Base-by-base conservation (phyloP, 53 echinoderm and acorn worm species). In the Luidia sarsii region DNA sequence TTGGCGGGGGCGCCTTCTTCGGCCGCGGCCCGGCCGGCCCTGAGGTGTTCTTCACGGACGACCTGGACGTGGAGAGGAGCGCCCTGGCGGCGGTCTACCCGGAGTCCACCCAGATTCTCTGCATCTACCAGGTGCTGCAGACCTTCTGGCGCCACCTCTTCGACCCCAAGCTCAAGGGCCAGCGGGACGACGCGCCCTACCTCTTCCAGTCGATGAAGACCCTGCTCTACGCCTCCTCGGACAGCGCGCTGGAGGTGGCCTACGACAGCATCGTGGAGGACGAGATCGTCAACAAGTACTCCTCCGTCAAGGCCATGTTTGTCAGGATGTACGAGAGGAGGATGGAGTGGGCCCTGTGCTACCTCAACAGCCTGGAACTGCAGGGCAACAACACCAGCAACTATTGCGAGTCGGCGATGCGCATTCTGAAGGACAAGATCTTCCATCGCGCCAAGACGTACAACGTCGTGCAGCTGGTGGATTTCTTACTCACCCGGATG, bases 71-170 rank as follows among this genome's bases (percentile, higher is more conserved):
- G 2, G 87, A 87, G 43, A 72, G 73, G 65, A n/a, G 11, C 19
- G 87, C 87, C 15, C 35, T 87, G 4, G 39, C 9, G 2, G 20
- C 28, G 11, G 56, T 88, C 10, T 88, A 77, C 48, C 88, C 88
- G 9, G 21, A 51, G 33, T 66, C 88, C 33, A 68, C 73, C 7
- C 68, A 48, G 45, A 62, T 88, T 36, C 57, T 88, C 0, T 75
- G 79, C 60, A 88, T 83, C 57, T 83, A 75, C 41, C 88, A 88
- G 35, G 75, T 88, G 3, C 77, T 88, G 15, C 83, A 84, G 61
- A 41, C 88, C 7, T 88, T 88, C 50, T 88, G 88, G 88, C 71
- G 36, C 33, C 70, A 85, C 27, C 64, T 91, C 41, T 87, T 83
- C 30, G 83, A 88, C 23, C 69, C 68, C 11, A 49, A 70, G 28